Evolutionary conservation across 92 coral and sea anemone genomes (phyloP).

Genomic region (Pocillopora meandrina): DNA sequence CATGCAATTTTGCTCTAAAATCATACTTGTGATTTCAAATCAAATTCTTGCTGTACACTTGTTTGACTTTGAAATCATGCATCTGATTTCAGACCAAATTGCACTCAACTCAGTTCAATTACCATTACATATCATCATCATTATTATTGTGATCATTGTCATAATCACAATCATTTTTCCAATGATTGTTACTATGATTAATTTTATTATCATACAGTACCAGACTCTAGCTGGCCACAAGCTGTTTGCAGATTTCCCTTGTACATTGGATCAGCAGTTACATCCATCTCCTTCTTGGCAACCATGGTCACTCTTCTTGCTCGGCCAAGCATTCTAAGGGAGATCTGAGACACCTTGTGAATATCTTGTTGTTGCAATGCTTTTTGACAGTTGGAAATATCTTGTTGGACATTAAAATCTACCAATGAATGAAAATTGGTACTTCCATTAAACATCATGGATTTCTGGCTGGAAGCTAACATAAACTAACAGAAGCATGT

Average conservation of each 20-base stretch:
- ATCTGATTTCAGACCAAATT: too few relatives aligned
- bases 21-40: too few relatives aligned
- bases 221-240: conserved; percentile 62
- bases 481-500: too few relatives aligned
- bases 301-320: conserved; percentile 79
- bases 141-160: too few relatives aligned
- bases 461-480: too few relatives aligned
- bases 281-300: conserved; percentile 71
- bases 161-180: too few relatives aligned
- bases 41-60: too few relatives aligned
- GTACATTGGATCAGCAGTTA: conserved; percentile 89
- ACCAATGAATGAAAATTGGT: not conserved
- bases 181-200: not conserved
- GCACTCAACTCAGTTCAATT: too few relatives aligned
- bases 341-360: conserved; percentile 67
- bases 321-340: conserved; percentile 73
- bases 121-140: too few relatives aligned
- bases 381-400: conserved; percentile 69
- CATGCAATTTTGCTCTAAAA: too few relatives aligned
- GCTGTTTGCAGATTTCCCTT: conserved; percentile 74
- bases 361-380: conserved; percentile 72
- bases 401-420: conserved; percentile 63
- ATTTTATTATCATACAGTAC: conserved; percentile 19
- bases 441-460: too few relatives aligned
- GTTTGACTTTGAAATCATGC: too few relatives aligned